phyloP scores from a whole-genome alignment of 2,113 vertebrate genomes.

The Climacteris rufus region DNA sequence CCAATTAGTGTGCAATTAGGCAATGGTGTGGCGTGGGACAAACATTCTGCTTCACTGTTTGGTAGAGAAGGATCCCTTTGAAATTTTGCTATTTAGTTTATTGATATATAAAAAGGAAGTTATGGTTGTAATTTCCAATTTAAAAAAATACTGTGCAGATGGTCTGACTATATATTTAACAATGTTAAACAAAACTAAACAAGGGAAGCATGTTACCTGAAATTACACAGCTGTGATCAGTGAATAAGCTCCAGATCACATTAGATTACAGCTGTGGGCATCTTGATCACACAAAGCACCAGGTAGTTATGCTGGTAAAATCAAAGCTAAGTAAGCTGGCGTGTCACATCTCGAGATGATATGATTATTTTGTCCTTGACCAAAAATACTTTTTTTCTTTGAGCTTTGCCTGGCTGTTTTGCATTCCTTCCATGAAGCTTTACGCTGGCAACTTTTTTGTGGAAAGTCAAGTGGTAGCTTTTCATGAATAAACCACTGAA shows the following conservation, averaged over 20 bases:
- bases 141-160: slow-evolving; percentile 86
- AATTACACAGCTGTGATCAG: slow-evolving; percentile 83
- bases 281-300: slow-evolving; percentile 38
- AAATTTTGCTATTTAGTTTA: slow-evolving; percentile 86
- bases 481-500: not conserved
- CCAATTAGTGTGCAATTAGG: slow-evolving; percentile 99
- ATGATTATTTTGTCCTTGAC: slow-evolving; percentile 50
- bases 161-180: slow-evolving; percentile 86
- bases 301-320: slow-evolving; percentile 48
- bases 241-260: slow-evolving; percentile 79
- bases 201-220: slow-evolving; percentile 85
- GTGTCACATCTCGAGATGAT: slow-evolving; percentile 36
- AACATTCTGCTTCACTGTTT: slow-evolving; percentile 87
- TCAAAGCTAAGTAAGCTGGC: slow-evolving; percentile 16
- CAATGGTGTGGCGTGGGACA: slow-evolving; percentile 91
- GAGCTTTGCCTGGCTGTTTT: not conserved
- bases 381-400: not conserved
- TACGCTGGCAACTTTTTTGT: not conserved
- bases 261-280: slow-evolving; percentile 79
- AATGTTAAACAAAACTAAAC: slow-evolving; percentile 86
- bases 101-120: slow-evolving; percentile 88
- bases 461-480: slow-evolving; percentile 17
- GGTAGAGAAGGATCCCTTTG: slow-evolving; percentile 85
- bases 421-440: slow-evolving; percentile 6
- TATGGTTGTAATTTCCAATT: slow-evolving; percentile 88